Conservation (phyloP, 1,140 invertebrate species). For the Brachionus asplanchnoidis region DNA sequence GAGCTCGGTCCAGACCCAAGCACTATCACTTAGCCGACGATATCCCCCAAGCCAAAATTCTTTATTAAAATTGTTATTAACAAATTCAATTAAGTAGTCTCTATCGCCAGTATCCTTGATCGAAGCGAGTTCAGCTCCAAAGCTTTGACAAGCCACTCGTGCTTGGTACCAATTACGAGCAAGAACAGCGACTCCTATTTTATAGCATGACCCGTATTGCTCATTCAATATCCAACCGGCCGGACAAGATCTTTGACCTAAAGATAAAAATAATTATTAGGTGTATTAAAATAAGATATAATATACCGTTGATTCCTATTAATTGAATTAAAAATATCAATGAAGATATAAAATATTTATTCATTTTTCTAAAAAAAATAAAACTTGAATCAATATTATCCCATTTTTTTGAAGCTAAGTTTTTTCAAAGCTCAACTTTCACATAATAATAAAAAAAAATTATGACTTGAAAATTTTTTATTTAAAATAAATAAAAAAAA, state of each 20-base stretch:
- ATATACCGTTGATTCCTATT: not conserved
- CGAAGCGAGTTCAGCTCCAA: slow-evolving; percentile 24
- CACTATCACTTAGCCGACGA: not conserved
- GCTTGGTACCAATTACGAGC: slow-evolving; percentile 40
- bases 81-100: not conserved
- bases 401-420: too few species aligned
- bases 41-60: slow-evolving; percentile 38
- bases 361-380: not conserved
- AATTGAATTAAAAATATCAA: not conserved
- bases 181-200: not conserved
- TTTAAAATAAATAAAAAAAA: too few species aligned
- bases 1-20: slow-evolving; percentile 25
- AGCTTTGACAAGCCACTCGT: slow-evolving; percentile 13
- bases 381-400: not conserved
- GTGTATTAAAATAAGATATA: too few species aligned
- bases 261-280: not conserved
- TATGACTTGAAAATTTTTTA: too few species aligned
- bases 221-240: slow-evolving; percentile 36
- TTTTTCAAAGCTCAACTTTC: too few species aligned
- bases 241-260: slow-evolving; percentile 36
- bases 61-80: not conserved
- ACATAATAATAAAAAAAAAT: too few species aligned
- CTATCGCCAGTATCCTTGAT: slow-evolving; percentile 32
- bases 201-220: slow-evolving; percentile 9
- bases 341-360: not conserved